Evolutionary conservation across 2,797 vertebrate species (phyloP).

Genomic region (Sarcoramphus papa): DNA sequence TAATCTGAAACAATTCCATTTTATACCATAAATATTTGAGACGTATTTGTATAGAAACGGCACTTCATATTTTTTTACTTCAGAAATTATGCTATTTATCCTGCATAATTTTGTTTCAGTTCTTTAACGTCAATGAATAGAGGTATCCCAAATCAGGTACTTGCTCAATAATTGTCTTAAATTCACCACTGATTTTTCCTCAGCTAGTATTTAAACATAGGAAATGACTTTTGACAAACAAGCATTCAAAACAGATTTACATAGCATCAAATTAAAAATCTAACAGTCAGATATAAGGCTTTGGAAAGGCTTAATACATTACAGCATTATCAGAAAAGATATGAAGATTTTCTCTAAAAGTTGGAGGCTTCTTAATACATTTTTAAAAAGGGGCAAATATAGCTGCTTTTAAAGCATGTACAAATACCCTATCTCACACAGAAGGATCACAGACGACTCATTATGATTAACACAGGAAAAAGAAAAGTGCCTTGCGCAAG

Average conservation of each 20-base stretch:
- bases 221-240: not conserved
- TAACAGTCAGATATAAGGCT: not conserved
- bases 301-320: not conserved
- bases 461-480: not conserved
- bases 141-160: not conserved
- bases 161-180: not conserved
- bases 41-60: not conserved
- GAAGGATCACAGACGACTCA: not conserved
- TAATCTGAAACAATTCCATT: not conserved
- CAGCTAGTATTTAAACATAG: not conserved
- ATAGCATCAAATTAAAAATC: not conserved
- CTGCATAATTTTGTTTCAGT: not conserved
- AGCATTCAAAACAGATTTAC: not conserved
- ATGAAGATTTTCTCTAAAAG: not conserved
- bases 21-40: not conserved
- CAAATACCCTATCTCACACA: not conserved
- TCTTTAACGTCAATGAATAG: not conserved
- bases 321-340: not conserved
- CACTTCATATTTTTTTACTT: not conserved
- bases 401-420: not conserved
- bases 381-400: not conserved
- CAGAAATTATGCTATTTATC: not conserved
- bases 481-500: not conserved
- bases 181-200: not conserved
- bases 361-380: not conserved